Evolutionary conservation across 2,888 invertebrate genomes (phyloP).

Genomic region (Augiades crinisus): DNA sequence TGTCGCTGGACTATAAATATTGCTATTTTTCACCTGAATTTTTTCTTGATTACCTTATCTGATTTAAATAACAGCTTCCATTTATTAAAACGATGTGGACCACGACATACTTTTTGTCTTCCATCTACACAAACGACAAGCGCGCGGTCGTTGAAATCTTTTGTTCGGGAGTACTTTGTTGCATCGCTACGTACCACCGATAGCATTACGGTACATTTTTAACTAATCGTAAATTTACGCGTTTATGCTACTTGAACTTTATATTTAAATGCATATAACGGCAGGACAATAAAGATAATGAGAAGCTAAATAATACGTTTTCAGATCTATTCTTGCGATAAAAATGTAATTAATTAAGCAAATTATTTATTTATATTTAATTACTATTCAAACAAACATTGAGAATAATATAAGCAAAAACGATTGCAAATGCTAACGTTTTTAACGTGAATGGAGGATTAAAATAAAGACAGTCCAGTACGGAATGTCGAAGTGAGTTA

Average conservation of each 20-base stretch:
- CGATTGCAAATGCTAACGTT: not conserved
- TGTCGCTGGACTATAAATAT: no score
- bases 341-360: slow-evolving; percentile 8
- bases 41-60: no score
- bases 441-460: slow-evolving; percentile 12
- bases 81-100: not conserved
- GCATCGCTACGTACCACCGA: slow-evolving; percentile 4
- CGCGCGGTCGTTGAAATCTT: slow-evolving; percentile 62
- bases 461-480: slow-evolving; percentile 16
- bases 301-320: slow-evolving; percentile 4
- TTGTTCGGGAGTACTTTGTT: slow-evolving; percentile 33
- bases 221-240: slow-evolving; percentile 15
- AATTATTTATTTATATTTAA: not conserved
- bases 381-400: slow-evolving; percentile 5
- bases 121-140: not conserved
- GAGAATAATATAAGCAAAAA: not conserved
- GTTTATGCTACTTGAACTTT: slow-evolving; percentile 16
- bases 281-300: slow-evolving; percentile 8
- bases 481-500: slow-evolving; percentile 24
- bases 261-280: slow-evolving; percentile 2
- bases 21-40: no score
- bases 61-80: not conserved
- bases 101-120: slow-evolving; percentile 2
- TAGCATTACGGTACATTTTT: slow-evolving; percentile 17
- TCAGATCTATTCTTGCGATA: slow-evolving; percentile 23